Conservation (phyloP, 2,888 invertebrate species). For the Drosophila algonquin region DNA sequence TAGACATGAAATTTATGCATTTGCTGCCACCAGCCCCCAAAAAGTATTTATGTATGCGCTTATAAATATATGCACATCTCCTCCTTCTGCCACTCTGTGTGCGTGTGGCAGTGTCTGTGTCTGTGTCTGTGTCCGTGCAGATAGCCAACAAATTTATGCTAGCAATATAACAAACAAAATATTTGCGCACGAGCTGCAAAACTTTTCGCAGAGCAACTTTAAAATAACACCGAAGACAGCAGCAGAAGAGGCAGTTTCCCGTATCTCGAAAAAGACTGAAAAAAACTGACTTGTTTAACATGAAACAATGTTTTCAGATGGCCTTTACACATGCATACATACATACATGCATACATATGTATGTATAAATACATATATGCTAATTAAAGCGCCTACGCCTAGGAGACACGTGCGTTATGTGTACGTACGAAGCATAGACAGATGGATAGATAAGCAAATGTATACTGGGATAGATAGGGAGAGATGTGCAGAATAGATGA, state of each 20-base stretch:
- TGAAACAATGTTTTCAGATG: slow-evolving; percentile 6
- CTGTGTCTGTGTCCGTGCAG: slow-evolving; percentile 55
- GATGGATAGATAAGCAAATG: not conserved
- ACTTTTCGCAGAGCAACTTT: slow-evolving; percentile 62
- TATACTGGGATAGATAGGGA: not conserved
- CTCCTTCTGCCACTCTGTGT: slow-evolving; percentile 3
- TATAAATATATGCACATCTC: slow-evolving; percentile 72
- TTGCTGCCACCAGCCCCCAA: slow-evolving; percentile 61
- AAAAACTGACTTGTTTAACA: not conserved
- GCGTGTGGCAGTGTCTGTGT: slow-evolving; percentile 1
- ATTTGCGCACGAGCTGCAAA: slow-evolving; percentile 71
- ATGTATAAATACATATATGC: slow-evolving; percentile 11
- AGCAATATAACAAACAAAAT: slow-evolving; percentile 76
- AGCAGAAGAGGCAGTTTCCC: slow-evolving; percentile 18
- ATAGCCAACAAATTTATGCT: slow-evolving; percentile 76
- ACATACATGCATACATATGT: not conserved
- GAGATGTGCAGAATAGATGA: not conserved
- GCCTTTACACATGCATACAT: not conserved
- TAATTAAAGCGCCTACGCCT: slow-evolving; percentile 38
- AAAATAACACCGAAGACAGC: slow-evolving; percentile 65
- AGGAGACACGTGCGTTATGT: slow-evolving; percentile 14
- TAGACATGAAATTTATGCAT: slow-evolving; percentile 70
- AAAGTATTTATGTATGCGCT: slow-evolving; percentile 76
- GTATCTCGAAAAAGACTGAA: slow-evolving; percentile 38
- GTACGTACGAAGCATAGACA: not conserved